These are phyloP conservation scores for Nomada hirtipes DNA, from an alignment of 2,888 invertebrate species.

Conservation along the genomic window DNA sequence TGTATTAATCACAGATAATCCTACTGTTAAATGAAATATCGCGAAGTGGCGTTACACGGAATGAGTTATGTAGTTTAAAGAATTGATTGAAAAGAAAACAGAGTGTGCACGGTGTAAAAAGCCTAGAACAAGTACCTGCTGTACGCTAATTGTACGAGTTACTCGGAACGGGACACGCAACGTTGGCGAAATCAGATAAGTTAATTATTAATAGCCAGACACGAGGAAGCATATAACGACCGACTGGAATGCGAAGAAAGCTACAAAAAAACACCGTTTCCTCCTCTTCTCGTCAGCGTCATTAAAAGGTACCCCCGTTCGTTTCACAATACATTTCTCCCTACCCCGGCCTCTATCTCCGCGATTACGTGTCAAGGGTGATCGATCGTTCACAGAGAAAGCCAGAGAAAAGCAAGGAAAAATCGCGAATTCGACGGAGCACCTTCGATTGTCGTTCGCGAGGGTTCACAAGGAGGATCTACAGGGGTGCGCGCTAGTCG, in stretches of 20 bases:
- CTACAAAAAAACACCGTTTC: constrained; percentile 14
- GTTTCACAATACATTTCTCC: constrained; percentile 10
- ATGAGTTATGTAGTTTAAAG: constrained; percentile 6
- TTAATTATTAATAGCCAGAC: constrained; percentile 35
- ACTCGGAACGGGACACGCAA: constrained; percentile 9
- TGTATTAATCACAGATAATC: too few species aligned
- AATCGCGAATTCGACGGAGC: constrained; percentile 23
- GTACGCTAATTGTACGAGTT: background rate
- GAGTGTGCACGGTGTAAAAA: background rate
- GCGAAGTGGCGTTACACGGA: background rate
- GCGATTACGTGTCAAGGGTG: constrained; percentile 16
- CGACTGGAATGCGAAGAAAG: constrained; percentile 15
- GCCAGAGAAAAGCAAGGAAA: background rate
- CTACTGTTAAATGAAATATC: background rate
- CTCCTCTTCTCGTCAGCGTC: constrained; percentile 10
- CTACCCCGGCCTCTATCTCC: background rate
- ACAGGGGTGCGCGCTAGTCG: constrained; percentile 26
- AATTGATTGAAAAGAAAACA: constrained; percentile 9
- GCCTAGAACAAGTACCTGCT: constrained; percentile 17
- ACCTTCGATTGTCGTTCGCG: constrained; percentile 25
- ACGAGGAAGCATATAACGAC: constrained; percentile 24
- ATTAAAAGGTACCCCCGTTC: constrained; percentile 16
- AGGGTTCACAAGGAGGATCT: constrained; percentile 37
- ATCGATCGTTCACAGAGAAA: constrained; percentile 5
- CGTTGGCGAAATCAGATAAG: constrained; percentile 31